These are phyloP conservation scores for Triplophysa bombifrons DNA, from an alignment of 2,797 vertebrate genomes.

Conservation along the genomic window DNA sequence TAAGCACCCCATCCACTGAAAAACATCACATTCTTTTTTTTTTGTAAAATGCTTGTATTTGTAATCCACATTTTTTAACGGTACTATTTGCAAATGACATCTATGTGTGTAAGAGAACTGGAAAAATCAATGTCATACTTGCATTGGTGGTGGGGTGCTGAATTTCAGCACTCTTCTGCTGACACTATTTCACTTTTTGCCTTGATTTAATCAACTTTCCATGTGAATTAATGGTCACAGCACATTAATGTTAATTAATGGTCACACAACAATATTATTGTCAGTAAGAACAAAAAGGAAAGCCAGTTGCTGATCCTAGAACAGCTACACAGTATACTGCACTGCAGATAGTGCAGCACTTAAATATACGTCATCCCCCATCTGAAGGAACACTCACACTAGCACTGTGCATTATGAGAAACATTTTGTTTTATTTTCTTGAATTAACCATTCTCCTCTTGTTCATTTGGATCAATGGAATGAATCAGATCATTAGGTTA, in stretches of 20 bases:
- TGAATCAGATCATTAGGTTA: conserved; percentile 78
- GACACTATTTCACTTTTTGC: background rate
- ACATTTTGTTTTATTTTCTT: conserved; percentile 69
- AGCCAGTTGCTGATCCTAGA: background rate
- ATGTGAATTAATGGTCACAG: background rate
- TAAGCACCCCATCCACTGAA: too few species aligned
- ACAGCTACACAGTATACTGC: background rate
- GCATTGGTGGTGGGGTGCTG: background rate
- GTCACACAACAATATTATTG: background rate
- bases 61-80: too few species aligned
- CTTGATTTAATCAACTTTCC: background rate
- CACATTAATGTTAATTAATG: background rate
- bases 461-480: conserved; percentile 82
- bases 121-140: background rate
- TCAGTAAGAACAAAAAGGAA: background rate
- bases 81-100: too few species aligned
- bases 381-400: conserved; percentile 46
- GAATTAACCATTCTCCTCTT: conserved; percentile 83
- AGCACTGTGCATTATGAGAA: conserved; percentile 76
- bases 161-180: background rate
- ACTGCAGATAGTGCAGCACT: background rate
- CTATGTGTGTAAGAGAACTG: too few species aligned
- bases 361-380: background rate
- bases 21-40: too few species aligned
- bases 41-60: too few species aligned